Evolutionary conservation across 2,113 vertebrate species (phyloP).

Genomic region (Lipophrys pholis): DNA sequence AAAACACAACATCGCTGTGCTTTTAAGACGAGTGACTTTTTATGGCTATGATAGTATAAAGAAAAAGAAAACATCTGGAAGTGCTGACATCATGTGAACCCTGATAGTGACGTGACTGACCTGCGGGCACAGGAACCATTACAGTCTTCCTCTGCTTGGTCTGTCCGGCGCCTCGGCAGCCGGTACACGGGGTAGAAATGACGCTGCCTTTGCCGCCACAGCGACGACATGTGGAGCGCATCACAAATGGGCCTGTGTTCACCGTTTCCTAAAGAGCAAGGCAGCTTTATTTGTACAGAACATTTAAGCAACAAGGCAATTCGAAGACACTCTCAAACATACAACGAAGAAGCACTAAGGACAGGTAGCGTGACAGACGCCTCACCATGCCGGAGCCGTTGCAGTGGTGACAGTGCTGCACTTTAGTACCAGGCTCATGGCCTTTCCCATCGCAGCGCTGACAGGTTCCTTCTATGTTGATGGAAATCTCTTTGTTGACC

Average conservation of each 20-base stretch:
- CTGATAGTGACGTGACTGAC: slow-evolving; percentile 72
- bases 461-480: slow-evolving; percentile 89
- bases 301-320: not conserved
- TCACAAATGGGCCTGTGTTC: slow-evolving; percentile 96
- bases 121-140: slow-evolving; percentile 94
- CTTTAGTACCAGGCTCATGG: slow-evolving; percentile 91
- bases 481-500: slow-evolving; percentile 93
- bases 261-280: slow-evolving; percentile 88
- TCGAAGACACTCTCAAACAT: not conserved
- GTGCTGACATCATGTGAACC: no score
- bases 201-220: slow-evolving; percentile 91
- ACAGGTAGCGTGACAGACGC: not conserved
- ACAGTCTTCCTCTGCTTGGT: slow-evolving; percentile 94
- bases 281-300: no score
- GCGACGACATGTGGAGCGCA: slow-evolving; percentile 94
- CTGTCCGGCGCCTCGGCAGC: slow-evolving; percentile 90
- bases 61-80: no score
- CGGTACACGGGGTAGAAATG: slow-evolving; percentile 86
- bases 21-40: no score
- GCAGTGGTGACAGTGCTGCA: slow-evolving; percentile 92
- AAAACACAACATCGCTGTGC: no score
- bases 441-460: slow-evolving; percentile 91
- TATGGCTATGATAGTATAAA: no score
- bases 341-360: no score
- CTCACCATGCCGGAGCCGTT: slow-evolving; percentile 95